Evolutionary conservation across 2,113 vertebrate genomes (phyloP).

Genomic region (Anser cygnoides): DNA sequence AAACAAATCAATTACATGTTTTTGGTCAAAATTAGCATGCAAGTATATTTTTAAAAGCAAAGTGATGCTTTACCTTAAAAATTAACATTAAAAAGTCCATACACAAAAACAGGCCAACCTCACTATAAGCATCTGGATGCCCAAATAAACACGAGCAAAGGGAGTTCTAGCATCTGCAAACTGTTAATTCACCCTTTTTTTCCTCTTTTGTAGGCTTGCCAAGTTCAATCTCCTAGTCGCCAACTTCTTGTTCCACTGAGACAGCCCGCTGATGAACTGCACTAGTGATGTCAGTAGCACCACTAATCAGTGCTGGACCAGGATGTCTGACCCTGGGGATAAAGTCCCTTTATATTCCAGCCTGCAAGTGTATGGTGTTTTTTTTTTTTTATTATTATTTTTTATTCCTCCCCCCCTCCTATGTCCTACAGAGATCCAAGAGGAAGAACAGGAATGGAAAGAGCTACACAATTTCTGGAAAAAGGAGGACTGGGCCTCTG

Average conservation of each 20-base stretch:
- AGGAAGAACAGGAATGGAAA: not conserved
- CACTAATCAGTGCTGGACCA: conserved; percentile 52
- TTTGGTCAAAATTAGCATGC: conserved; percentile 51
- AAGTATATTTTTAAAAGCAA: conserved; percentile 52
- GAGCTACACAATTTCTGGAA: not conserved
- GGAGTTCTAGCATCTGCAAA: conserved; percentile 68
- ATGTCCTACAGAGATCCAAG: not conserved
- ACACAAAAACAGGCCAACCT: conserved; percentile 17
- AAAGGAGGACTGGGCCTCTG: rapidly evolving
- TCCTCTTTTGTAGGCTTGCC: conserved; percentile 62
- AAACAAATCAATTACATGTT: conserved; percentile 27
- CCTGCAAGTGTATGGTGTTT: not conserved
- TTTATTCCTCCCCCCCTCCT: not conserved
- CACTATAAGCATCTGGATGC: conserved; percentile 56
- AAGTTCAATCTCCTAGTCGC: conserved; percentile 57
- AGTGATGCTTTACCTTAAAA: conserved; percentile 31
- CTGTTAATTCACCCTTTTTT: conserved; percentile 66
- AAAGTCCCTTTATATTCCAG: conserved; percentile 53
- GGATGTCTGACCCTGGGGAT: not conserved
- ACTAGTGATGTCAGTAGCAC: conserved; percentile 63
- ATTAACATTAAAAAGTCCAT: not conserved
- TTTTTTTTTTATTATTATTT: not conserved
- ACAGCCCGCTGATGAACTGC: conserved; percentile 41
- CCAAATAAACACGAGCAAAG: conserved; percentile 42
- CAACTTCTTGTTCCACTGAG: conserved; percentile 61